Percentiles rank a stretch among this genome's conserved stretches.
These are phyloP conservation scores for Phalloptychus januarius DNA, from an alignment of 2,797 vertebrate species.

Conservation along the genomic window DNA sequence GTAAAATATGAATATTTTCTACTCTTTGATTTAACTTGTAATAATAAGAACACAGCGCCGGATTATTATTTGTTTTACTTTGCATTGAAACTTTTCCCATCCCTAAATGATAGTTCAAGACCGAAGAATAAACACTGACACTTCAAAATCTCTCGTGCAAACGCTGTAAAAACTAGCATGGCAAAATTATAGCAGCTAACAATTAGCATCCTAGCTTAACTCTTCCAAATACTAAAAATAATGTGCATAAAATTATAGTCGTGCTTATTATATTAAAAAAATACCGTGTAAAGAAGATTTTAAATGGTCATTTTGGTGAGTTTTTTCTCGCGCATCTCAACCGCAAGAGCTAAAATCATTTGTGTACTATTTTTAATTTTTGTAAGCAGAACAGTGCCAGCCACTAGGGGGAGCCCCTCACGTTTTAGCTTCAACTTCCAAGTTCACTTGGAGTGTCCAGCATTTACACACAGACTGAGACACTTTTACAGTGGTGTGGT, in stretches of 20 bases:
- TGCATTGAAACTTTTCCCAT: no score
- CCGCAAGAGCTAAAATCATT: no score
- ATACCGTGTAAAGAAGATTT: neutral
- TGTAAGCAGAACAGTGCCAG: neutral
- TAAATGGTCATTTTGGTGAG: neutral
- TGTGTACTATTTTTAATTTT: neutral
- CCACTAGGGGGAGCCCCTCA: neutral
- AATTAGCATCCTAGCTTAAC: neutral
- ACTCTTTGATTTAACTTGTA: neutral
- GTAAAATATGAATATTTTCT: neutral
- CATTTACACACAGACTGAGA: neutral
- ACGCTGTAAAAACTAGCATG: no score
- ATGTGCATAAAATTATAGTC: neutral
- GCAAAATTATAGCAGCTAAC: neutral
- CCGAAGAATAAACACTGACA: neutral
- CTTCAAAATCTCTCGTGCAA: neutral
- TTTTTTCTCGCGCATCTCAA: no score
- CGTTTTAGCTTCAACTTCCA: neutral
- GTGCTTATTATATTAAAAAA: neutral
- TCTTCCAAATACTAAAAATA: neutral
- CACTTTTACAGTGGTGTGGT: slow-evolving; percentile 27
- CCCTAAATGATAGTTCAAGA: no score
- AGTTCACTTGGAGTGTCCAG: neutral
- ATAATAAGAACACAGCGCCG: neutral
- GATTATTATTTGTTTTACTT: no score